Base-by-base conservation (phyloP, 2,113 vertebrate genomes). In the Cairina moschata region DNA sequence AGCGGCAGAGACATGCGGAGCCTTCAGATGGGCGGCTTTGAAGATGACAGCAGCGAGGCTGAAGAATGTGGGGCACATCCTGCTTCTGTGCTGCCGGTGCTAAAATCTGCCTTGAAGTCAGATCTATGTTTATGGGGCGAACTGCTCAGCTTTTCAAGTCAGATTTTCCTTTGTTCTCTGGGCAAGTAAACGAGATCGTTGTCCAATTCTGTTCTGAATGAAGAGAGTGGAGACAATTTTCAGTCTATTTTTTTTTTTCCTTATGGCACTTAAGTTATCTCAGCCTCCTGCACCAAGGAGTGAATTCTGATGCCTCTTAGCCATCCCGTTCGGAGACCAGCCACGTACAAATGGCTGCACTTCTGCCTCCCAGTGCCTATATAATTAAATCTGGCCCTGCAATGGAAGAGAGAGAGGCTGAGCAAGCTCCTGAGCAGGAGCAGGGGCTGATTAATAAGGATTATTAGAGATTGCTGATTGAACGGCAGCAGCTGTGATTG, bases 401-500 rank as follows among this genome's bases (percentile, higher is more conserved):
- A 54, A 5, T 66, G 74, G 73, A 54, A 93, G 71, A 42, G 72
- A 42, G 72, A 40, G 71, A 77, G 71, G 60, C 86, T 73, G 54
- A 75, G 74, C 65, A 86, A 91, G 86, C 77, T 87, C 83, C 86
- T 84, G 88, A 79, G 71, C 76, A 48, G 86, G 73, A 91, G 93
- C 73, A 88, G 93, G 32, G 73, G 8, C 77, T 94, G 83, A 90
- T 96, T 94, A 94, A 82, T 91, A 91, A 4, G 18, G 62, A 87
- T 92, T 94, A 87, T 92, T 84, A 82, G 88, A 66, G 80, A 76
- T 6, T 72, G 67, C 74, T 95, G 86, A 83, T 77, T 79, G 91
- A 92, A 95, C 91, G 69, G 66, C 74, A 96, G 71, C 77, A 88
- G 62, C 83, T 76, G 79, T 81, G 76, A 90, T 82, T 91, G 86